phyloP scores from a whole-genome alignment of 2,797 vertebrate species.

The Heteromormyrus szaboi region DNA sequence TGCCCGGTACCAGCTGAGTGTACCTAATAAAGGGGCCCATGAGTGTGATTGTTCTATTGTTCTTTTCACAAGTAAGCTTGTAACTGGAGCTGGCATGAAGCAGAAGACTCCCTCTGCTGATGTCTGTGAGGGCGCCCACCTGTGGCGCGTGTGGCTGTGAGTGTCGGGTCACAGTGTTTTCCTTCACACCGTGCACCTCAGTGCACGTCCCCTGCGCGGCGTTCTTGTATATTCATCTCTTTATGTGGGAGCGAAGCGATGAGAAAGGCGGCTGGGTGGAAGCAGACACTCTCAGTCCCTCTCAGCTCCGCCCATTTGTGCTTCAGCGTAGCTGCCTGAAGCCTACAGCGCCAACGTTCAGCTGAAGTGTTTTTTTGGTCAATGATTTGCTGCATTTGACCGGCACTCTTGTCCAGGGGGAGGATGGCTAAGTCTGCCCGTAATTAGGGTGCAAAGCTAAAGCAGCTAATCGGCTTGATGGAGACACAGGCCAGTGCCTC shows the following conservation, averaged over 20 bases:
- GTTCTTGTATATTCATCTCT: not conserved
- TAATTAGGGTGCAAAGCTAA: conserved; percentile 53
- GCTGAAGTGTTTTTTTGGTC: not conserved
- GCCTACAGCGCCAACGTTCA: not conserved
- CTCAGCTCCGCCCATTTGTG: not conserved
- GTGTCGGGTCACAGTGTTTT: not conserved
- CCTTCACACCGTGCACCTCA: not conserved
- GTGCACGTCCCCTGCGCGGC: not conserved
- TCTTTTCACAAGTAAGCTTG: not conserved
- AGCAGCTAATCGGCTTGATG: conserved; percentile 59
- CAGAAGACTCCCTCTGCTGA: not conserved
- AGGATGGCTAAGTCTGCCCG: conserved; percentile 40
- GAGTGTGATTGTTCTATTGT: not conserved
- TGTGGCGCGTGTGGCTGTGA: not conserved
- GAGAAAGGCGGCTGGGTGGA: not conserved
- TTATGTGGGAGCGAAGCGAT: not conserved
- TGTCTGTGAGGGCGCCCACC: not conserved
- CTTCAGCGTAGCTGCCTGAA: not conserved
- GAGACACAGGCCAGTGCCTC: conserved; percentile 53
- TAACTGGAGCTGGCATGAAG: not conserved
- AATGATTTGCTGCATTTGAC: not conserved
- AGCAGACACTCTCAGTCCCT: no score
- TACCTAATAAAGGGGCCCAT: not conserved
- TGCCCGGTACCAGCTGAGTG: not conserved
- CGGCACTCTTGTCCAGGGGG: not conserved